These are phyloP conservation scores for Anguilla japonica DNA, from an alignment of 2,113 vertebrate genomes.

Conservation along the genomic window DNA sequence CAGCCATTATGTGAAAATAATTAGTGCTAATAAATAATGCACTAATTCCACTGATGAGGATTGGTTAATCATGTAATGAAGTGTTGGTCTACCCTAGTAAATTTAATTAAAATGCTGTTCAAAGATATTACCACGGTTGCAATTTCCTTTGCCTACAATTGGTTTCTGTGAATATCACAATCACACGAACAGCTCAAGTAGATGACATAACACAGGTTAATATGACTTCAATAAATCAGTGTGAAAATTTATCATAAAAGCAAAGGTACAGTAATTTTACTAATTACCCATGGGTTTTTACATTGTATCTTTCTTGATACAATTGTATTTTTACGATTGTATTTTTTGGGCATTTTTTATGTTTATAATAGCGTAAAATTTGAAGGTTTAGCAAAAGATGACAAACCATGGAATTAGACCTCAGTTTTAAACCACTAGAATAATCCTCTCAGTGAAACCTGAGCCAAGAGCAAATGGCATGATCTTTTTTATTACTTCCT, in stretches of 20 bases:
- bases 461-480: background rate
- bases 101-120: conserved; percentile 99
- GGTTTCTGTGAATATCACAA: conserved; percentile 56
- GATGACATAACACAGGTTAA: conserved; percentile 84
- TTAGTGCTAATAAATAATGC: conserved; percentile 99
- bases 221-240: conserved; percentile 88
- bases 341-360: too few species aligned
- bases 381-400: background rate
- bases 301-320: background rate
- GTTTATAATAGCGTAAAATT: too few species aligned
- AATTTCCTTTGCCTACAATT: conserved; percentile 84
- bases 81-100: conserved; percentile 89
- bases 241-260: conserved; percentile 79
- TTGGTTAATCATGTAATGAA: conserved; percentile 97
- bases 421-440: background rate
- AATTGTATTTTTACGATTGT: too few species aligned
- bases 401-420: too few species aligned
- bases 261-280: conserved; percentile 39
- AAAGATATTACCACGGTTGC: conserved; percentile 92
- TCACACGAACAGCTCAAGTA: conserved; percentile 80
- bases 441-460: background rate
- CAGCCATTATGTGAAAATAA: conserved; percentile 99
- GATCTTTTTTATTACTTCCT: background rate
- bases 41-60: conserved; percentile 99
- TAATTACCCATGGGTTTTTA: background rate